Conservation (phyloP, 2,113 vertebrate species). For the Hyla sarda region DNA sequence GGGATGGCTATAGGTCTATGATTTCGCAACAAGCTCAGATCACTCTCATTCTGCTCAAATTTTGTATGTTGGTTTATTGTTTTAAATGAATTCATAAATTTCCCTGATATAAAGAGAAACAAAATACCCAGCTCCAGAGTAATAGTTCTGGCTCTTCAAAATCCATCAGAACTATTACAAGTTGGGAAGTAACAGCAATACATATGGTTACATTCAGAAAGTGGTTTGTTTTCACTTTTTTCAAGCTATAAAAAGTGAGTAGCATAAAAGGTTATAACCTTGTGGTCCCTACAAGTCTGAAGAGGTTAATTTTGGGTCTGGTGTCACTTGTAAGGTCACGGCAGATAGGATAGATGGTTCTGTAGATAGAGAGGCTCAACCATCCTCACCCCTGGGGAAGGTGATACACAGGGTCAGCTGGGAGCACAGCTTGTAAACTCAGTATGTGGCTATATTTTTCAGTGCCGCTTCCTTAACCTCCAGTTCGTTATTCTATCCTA, state of each 20-base stretch:
- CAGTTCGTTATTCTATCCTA: constrained; percentile 37
- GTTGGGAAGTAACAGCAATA: neutral
- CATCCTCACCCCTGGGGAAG: constrained; percentile 45
- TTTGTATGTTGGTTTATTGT: no score
- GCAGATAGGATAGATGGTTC: constrained; percentile 23
- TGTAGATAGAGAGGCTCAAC: constrained; percentile 2
- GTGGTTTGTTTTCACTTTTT: neutral
- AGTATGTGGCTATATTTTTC: constrained; percentile 49
- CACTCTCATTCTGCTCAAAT: neutral
- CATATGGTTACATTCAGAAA: constrained; percentile 1
- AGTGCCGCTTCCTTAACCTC: constrained; percentile 38
- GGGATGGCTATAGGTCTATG: neutral
- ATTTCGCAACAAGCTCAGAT: no score
- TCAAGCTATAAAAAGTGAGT: neutral
- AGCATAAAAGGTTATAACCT: neutral
- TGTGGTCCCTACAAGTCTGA: constrained; percentile 3
- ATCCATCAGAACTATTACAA: neutral
- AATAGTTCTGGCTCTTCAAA: neutral
- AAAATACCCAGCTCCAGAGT: neutral
- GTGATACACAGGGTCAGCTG: constrained; percentile 47
- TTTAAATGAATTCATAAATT: no score
- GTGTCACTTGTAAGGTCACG: constrained; percentile 34
- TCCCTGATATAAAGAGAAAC: no score
- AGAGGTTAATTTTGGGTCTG: constrained; percentile 34
- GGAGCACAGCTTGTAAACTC: constrained; percentile 51